These are phyloP conservation scores for Calliopsis andreniformis DNA, from an alignment of 1,140 invertebrate genomes.

Conservation along the genomic window DNA sequence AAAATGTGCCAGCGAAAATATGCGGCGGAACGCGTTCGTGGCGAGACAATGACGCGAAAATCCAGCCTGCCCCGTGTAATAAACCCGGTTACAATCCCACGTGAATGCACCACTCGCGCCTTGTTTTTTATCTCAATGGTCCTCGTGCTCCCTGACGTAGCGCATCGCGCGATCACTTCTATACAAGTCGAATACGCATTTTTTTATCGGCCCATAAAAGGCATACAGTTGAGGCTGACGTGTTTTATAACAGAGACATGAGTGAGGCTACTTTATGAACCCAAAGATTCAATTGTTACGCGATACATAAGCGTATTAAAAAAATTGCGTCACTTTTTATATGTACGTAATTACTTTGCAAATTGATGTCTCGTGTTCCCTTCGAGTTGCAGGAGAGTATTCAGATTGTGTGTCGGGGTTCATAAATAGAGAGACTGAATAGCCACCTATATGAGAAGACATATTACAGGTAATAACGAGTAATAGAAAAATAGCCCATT, in stretches of 20 bases:
- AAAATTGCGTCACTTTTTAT: background rate
- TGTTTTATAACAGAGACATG: background rate
- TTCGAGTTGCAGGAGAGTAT: too few relatives aligned
- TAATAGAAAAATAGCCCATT: too few relatives aligned
- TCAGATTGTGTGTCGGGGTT: background rate
- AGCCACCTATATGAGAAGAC: too few relatives aligned
- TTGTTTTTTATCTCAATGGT: background rate
- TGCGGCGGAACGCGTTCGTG: background rate
- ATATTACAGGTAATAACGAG: too few relatives aligned
- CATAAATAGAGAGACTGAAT: too few relatives aligned
- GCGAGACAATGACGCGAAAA: conserved; percentile 42
- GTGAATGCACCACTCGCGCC: conserved; percentile 35
- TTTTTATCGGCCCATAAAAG: conserved; percentile 33
- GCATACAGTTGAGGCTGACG: background rate
- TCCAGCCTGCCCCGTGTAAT: conserved; percentile 40
- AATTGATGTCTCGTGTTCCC: background rate
- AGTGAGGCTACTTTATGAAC: background rate
- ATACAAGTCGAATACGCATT: conserved; percentile 17
- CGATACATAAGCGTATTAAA: background rate
- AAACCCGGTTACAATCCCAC: conserved; percentile 57
- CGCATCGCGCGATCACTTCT: conserved; percentile 42
- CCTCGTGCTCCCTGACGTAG: background rate
- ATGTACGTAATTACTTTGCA: background rate
- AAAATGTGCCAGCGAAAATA: conserved; percentile 52
- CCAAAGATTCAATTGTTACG: conserved; percentile 28